phyloP scores from a whole-genome alignment of 2,888 invertebrate species.

The Petrolisthes cinctipes region DNA sequence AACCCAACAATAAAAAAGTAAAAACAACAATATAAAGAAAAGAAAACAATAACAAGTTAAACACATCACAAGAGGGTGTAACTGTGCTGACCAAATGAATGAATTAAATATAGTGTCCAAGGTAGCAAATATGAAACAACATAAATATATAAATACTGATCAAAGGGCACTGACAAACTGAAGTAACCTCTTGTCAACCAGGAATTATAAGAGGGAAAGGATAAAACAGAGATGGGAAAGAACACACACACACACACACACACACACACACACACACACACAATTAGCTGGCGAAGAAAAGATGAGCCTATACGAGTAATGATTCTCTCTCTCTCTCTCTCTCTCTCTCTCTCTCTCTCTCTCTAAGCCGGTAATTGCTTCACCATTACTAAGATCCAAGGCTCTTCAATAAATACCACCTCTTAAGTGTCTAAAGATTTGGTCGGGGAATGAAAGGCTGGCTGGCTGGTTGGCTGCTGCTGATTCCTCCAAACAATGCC shows the following conservation, averaged over 20 bases:
- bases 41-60: not conserved
- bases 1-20: not conserved
- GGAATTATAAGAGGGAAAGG: constrained; percentile 2
- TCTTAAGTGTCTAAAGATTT: too few species aligned
- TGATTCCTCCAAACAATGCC: too few species aligned
- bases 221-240: not conserved
- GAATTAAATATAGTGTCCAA: not conserved
- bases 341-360: not conserved
- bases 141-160: not conserved
- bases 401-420: too few species aligned
- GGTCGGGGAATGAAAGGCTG: too few species aligned
- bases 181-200: too few species aligned
- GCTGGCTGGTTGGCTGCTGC: too few species aligned
- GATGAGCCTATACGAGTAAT: not conserved
- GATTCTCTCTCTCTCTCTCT: not conserved
- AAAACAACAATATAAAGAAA: not conserved
- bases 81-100: not conserved
- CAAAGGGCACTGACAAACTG: not conserved
- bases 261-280: too few species aligned
- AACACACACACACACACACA: too few species aligned
- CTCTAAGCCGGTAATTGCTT: not conserved
- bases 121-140: not conserved
- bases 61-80: not conserved
- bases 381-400: too few species aligned
- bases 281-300: not conserved